phyloP scores from a whole-genome alignment of 2,113 vertebrate genomes.

The Euleptes europaea region DNA sequence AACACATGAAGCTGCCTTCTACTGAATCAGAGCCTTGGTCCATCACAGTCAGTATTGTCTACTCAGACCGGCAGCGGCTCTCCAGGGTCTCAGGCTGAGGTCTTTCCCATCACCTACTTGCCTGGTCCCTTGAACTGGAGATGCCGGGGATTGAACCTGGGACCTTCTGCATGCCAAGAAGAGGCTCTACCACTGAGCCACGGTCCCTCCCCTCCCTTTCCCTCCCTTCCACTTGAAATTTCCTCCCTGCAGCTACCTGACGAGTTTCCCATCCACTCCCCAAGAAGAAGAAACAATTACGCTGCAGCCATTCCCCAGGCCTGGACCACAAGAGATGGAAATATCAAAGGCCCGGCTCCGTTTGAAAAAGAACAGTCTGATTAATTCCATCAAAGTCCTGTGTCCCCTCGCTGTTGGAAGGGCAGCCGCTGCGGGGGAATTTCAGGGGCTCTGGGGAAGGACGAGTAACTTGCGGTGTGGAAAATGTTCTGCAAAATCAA shows the following conservation, averaged over 20 bases:
- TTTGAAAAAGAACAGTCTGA: conserved; percentile 38
- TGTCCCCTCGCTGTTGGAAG: background rate
- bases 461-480: no score
- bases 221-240: accelerated
- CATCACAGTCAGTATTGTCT: no score
- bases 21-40: no score
- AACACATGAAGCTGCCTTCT: no score
- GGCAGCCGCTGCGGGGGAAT: background rate
- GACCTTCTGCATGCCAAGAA: no score
- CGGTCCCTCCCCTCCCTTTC: no score
- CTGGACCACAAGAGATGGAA: conserved; percentile 57
- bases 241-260: accelerated
- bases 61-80: no score
- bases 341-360: conserved; percentile 35
- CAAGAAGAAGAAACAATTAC: conserved; percentile 64
- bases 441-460: background rate
- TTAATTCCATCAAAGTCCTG: conserved; percentile 34
- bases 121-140: no score
- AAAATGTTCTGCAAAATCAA: background rate
- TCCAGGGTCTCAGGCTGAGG: no score
- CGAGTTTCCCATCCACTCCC: background rate
- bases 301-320: conserved; percentile 53
- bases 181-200: no score
- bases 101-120: no score
- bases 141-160: no score